A percentile compares a stretch with the other conserved stretches of the same genome.
These are phyloP conservation scores for Schizopygopsis pylzovi DNA, from an alignment of 2,797 vertebrate species.

Conservation along the genomic window DNA sequence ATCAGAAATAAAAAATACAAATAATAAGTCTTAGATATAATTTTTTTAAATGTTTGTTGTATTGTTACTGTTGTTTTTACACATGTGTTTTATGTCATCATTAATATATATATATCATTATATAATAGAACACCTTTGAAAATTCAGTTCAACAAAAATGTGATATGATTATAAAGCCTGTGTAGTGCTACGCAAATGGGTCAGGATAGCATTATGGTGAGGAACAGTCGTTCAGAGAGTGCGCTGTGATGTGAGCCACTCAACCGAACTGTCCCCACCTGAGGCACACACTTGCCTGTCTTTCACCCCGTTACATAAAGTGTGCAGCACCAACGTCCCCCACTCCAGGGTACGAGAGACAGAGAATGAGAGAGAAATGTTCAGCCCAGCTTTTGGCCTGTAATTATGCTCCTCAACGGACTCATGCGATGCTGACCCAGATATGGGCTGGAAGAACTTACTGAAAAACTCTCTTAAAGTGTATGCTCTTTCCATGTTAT, in stretches of 20 bases:
- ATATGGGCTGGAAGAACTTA: slow-evolving; percentile 64
- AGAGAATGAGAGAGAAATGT: slow-evolving; percentile 35
- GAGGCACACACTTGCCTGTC: slow-evolving; percentile 55
- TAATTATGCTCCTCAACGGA: slow-evolving; percentile 61
- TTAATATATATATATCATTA: too few species aligned
- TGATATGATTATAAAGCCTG: neutral
- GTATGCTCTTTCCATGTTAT: slow-evolving; percentile 30
- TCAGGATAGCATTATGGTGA: slow-evolving; percentile 11
- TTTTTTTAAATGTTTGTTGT: neutral
- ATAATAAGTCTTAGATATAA: neutral
- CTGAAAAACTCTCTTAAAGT: slow-evolving; percentile 48
- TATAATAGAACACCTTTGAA: neutral
- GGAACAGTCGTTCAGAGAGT: slow-evolving; percentile 42
- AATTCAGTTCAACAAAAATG: neutral
- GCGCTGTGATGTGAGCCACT: slow-evolving; percentile 37
- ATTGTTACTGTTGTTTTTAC: slow-evolving; percentile 4
- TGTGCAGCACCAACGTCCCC: slow-evolving; percentile 7
- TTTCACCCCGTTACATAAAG: slow-evolving; percentile 67
- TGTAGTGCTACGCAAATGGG: slow-evolving; percentile 14
- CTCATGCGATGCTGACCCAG: slow-evolving; percentile 67
- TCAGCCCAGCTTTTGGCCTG: slow-evolving; percentile 43
- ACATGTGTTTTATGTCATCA: neutral
- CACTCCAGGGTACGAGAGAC: slow-evolving; percentile 20
- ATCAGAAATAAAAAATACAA: neutral
- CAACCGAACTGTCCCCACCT: slow-evolving; percentile 60